Base-by-base conservation (phyloP, 2,888 invertebrate species). In the Crossocerus cetratus region DNA sequence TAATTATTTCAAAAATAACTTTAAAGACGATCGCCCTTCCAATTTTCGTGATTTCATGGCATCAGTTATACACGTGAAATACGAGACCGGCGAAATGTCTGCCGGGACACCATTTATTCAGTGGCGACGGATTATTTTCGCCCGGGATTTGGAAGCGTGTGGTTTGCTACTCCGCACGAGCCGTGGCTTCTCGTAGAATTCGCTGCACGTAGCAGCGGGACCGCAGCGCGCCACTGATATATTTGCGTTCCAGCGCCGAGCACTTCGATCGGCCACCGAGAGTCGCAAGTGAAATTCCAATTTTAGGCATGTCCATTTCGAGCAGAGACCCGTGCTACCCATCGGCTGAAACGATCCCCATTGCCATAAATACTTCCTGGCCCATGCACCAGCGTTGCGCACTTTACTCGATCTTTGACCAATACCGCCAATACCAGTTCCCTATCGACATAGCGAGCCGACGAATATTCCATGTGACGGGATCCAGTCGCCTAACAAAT, bases 401-500 rank as follows among this genome's bases (percentile, higher is more conserved):
- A 32, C 32, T 32, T 32, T 32, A 32, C 32, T 32, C 32, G 32
- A 32, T 32, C 32, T 32, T 32, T 32, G 32, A 32, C 32, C 32
- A 32, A 32, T 32, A 32, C 5, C 1, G 32, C 32, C 32, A 11
- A 8, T 32, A 32, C 32, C 11, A 32, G 32, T 62, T 60, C 13
- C 20, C 8, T 23, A 55, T 20, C 20, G 8, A 42, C 45, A 42
- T 54, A 42, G 13, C 59, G 16, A 23, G 20, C 8, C 60, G 20
- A n/a, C 70, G 53, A 53, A 69, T 69, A 49, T 22, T 22, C 2
- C 14, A 16, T 1, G 43, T 14, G 8, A 22, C 16, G 14, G 22
- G 61, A 20, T 65, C 54, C 54, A 42, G 63, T 61, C 45, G 8
- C 23, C 44, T 18, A 65, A 75, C 66, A 66, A 70, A 77, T 80